Percentiles rank a stretch among this genome's conserved stretches.
These are phyloP conservation scores for Girardinichthys multiradiatus DNA, from an alignment of 2,113 vertebrate genomes.

Conservation along the genomic window DNA sequence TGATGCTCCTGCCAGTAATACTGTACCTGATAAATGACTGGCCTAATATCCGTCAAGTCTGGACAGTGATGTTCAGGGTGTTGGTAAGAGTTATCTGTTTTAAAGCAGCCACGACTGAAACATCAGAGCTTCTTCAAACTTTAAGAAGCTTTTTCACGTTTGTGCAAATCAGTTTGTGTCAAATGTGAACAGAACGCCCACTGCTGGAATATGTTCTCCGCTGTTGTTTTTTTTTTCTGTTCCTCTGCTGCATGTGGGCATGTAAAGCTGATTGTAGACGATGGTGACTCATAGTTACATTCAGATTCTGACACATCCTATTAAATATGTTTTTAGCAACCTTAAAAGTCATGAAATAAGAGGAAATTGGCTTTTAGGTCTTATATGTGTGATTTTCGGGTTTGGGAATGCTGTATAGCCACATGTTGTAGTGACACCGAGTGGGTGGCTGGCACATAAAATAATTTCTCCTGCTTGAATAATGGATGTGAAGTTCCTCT, in stretches of 20 bases:
- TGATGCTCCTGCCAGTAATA: too few relatives aligned
- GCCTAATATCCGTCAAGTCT: too few relatives aligned
- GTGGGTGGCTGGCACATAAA: conserved; percentile 19
- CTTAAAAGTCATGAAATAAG: neutral
- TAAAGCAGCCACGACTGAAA: neutral
- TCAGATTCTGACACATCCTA: conserved; percentile 30
- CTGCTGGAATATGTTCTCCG: too few relatives aligned
- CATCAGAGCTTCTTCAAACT: neutral
- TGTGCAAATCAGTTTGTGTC: neutral
- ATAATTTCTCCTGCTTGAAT: conserved; percentile 3
- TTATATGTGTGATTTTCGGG: too few relatives aligned
- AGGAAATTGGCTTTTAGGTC: too few relatives aligned
- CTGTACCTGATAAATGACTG: too few relatives aligned
- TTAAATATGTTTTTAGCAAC: conserved; percentile 23
- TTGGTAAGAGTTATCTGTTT: neutral
- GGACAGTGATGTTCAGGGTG: neutral
- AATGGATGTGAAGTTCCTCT: neutral
- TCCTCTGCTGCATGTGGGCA: conserved; percentile 51
- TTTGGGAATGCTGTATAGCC: neutral
- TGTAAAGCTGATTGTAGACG: conserved; percentile 1
- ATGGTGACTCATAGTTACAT: conserved; percentile 47
- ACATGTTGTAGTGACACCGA: conserved; percentile 1
- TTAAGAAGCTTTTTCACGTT: neutral
- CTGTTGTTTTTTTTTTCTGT: neutral
- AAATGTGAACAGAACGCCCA: neutral